These are phyloP conservation scores for Acrocera orbiculus DNA, from an alignment of 2,888 invertebrate genomes.

Conservation along the genomic window DNA sequence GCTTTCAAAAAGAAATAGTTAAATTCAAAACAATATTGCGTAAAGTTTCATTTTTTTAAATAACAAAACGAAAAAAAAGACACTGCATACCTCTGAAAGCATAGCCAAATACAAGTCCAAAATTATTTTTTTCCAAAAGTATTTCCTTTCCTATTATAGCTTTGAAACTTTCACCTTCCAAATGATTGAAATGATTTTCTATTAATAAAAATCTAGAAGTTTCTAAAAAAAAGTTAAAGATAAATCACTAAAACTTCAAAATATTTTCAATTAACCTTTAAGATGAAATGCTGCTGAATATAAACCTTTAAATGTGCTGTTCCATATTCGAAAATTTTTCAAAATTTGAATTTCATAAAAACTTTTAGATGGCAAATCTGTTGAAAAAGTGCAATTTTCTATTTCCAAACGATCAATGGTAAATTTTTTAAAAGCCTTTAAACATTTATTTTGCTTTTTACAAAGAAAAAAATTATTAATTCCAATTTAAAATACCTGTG, in stretches of 20 bases:
- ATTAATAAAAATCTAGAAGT: slow-evolving; percentile 22
- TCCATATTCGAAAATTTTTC: slow-evolving; percentile 45
- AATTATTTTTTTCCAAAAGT: slow-evolving; percentile 22
- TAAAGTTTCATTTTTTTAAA: too few species aligned
- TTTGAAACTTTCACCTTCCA: slow-evolving; percentile 27
- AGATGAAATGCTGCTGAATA: slow-evolving; percentile 51
- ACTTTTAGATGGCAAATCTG: slow-evolving; percentile 46
- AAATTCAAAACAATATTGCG: too few species aligned
- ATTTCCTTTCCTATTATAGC: slow-evolving; percentile 22
- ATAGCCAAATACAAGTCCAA: slow-evolving; percentile 23
- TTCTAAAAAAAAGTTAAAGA: slow-evolving; percentile 13
- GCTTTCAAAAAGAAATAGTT: too few species aligned
- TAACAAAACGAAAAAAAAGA: slow-evolving; percentile 14
- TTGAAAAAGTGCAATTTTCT: slow-evolving; percentile 39
- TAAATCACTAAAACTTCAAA: background rate
- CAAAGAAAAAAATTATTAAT: too few species aligned
- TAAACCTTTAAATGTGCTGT: slow-evolving; percentile 43
- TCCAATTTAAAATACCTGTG: slow-evolving; percentile 19
- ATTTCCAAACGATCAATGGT: slow-evolving; percentile 46
- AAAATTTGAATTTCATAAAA: slow-evolving; percentile 57
- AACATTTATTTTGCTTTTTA: too few species aligned
- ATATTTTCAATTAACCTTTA: slow-evolving; percentile 18
- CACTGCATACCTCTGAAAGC: slow-evolving; percentile 21
- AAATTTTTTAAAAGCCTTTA: slow-evolving; percentile 61
- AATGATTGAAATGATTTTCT: slow-evolving; percentile 21